Evolutionary conservation across 2,888 invertebrate genomes (phyloP).

Genomic region (Sisyra terminalis): DNA sequence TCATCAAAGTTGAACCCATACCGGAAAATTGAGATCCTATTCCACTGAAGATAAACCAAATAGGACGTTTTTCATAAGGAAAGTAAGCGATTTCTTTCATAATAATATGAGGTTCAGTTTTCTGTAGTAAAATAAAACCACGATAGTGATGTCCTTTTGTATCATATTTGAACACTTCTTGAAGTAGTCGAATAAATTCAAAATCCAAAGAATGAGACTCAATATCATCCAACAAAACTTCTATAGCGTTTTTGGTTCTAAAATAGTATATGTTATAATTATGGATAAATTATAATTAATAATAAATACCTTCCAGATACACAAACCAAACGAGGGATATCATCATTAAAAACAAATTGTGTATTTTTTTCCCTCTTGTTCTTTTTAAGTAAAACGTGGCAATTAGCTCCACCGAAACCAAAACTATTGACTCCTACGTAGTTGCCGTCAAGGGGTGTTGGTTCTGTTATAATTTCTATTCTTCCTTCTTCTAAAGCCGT

Average conservation of each 20-base stretch:
- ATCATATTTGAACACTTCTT: conserved; percentile 30
- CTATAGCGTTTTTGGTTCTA: conserved; percentile 59
- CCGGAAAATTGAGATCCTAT: conserved; percentile 62
- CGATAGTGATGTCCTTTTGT: conserved; percentile 41
- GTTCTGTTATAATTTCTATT: conserved; percentile 55
- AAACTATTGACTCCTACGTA: conserved; percentile 78
- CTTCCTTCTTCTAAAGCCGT: conserved; percentile 42
- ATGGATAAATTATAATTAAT: not conserved
- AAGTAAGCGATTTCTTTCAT: conserved; percentile 39
- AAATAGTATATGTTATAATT: not conserved
- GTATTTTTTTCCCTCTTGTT: conserved; percentile 42
- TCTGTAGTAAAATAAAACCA: conserved; percentile 36
- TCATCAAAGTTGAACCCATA: conserved; percentile 49
- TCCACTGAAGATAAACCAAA: conserved; percentile 56
- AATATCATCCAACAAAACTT: conserved; percentile 43
- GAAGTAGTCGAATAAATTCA: conserved; percentile 41
- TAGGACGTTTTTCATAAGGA: conserved; percentile 40
- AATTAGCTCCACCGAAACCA: conserved; percentile 85
- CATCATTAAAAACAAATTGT: conserved; percentile 40
- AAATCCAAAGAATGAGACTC: conserved; percentile 41
- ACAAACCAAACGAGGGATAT: conserved; percentile 53
- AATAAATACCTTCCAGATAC: conserved; percentile 41
- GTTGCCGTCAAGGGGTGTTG: conserved; percentile 52
- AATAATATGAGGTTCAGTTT: conserved; percentile 18
- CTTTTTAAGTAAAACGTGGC: conserved; percentile 49